Conservation (phyloP, 2,888 invertebrate genomes). For the Melinaea menophilus region DNA sequence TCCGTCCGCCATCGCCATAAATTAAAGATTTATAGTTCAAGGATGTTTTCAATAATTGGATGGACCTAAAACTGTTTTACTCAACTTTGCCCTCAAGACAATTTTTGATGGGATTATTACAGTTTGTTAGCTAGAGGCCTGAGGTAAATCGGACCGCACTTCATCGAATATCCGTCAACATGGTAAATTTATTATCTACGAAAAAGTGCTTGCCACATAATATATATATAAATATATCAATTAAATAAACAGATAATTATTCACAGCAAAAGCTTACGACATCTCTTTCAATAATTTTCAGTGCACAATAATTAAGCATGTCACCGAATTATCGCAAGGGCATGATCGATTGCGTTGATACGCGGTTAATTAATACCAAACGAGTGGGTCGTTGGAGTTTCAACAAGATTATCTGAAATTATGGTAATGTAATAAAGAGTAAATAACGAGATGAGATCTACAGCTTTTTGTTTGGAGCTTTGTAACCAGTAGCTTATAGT, state of each 20-base stretch:
- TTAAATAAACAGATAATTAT: conserved; percentile 12
- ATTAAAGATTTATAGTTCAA: too few species aligned
- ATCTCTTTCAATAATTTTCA: conserved; percentile 17
- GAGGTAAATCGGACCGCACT: neutral
- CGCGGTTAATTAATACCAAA: conserved; percentile 19
- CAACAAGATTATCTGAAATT: conserved; percentile 8
- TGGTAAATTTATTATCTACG: neutral
- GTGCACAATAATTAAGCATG: conserved; percentile 15
- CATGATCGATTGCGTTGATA: conserved; percentile 19
- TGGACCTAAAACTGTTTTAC: neutral
- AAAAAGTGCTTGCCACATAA: neutral
- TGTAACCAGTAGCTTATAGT: too few species aligned
- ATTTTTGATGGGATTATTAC: too few species aligned
- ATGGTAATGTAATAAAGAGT: conserved; percentile 6
- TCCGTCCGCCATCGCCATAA: too few species aligned
- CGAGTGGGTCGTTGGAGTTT: conserved; percentile 8
- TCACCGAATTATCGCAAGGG: conserved; percentile 15
- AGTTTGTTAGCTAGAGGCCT: neutral
- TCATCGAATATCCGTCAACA: neutral
- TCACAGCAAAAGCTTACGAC: conserved; percentile 11
- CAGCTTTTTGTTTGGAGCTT: neutral
- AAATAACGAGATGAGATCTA: neutral
- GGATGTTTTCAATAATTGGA: too few species aligned
- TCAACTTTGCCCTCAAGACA: neutral
- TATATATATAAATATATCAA: neutral